A percentile compares a stretch with the other conserved stretches of the same genome.
These are phyloP conservation scores for Sebastes minor DNA, from an alignment of 2,797 vertebrate genomes.

Conservation along the genomic window DNA sequence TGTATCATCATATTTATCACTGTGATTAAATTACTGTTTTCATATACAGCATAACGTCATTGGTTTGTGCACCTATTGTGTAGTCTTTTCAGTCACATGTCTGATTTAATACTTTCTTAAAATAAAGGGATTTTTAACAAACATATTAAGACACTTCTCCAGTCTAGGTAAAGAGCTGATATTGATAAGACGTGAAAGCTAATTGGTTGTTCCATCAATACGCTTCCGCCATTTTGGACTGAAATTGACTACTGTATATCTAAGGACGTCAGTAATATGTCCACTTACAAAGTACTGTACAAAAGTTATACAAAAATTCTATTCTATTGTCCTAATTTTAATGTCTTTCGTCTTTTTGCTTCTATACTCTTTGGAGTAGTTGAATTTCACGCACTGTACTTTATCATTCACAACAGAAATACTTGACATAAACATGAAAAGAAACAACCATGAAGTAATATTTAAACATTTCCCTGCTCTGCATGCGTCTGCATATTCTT, in stretches of 20 bases:
- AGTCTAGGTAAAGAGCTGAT: too few relatives aligned
- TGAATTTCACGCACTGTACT: not conserved
- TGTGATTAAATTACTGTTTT: slow-evolving; percentile 34
- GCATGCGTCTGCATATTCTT: not conserved
- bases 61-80: not conserved
- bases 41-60: not conserved
- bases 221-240: too few relatives aligned
- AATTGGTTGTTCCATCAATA: too few relatives aligned
- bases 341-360: too few relatives aligned
- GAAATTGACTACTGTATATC: too few relatives aligned
- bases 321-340: too few relatives aligned
- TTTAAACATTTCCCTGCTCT: not conserved
- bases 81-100: not conserved
- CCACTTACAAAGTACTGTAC: rapidly evolving
- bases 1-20: not conserved
- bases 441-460: not conserved
- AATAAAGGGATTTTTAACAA: not conserved
- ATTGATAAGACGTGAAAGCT: too few relatives aligned
- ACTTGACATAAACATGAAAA: not conserved
- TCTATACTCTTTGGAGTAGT: too few relatives aligned
- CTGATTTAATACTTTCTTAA: not conserved
- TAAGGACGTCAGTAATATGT: too few relatives aligned
- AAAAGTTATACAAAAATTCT: too few relatives aligned
- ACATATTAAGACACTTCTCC: not conserved
- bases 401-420: not conserved